These are phyloP conservation scores for Ditula angustiorana DNA, from an alignment of 2,888 invertebrate genomes.

Conservation along the genomic window DNA sequence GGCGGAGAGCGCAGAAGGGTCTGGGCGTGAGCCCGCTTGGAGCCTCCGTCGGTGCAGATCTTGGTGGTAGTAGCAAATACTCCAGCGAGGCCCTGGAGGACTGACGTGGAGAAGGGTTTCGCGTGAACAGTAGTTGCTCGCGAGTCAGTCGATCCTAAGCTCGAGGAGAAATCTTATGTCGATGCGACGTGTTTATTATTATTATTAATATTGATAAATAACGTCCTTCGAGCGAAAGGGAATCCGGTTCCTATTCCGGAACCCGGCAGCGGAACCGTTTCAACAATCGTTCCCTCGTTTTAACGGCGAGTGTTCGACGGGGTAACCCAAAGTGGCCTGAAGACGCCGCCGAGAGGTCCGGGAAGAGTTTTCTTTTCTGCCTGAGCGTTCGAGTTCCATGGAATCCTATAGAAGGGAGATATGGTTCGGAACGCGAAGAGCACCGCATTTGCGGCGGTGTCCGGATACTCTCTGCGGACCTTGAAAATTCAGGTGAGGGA, in stretches of 20 bases:
- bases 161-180: slow-evolving; percentile 79
- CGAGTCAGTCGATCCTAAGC: slow-evolving; percentile 86
- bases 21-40: slow-evolving; percentile 80
- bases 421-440: slow-evolving; percentile 76
- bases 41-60: slow-evolving; percentile 85
- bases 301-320: slow-evolving; percentile 54
- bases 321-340: slow-evolving; percentile 81
- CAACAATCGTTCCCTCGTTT: slow-evolving; percentile 70
- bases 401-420: slow-evolving; percentile 82
- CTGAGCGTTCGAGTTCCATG: slow-evolving; percentile 79
- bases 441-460: slow-evolving; percentile 58
- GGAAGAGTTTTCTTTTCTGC: slow-evolving; percentile 77
- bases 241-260: slow-evolving; percentile 86
- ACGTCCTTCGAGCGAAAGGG: slow-evolving; percentile 82
- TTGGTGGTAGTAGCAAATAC: slow-evolving; percentile 91
- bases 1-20: slow-evolving; percentile 85
- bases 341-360: slow-evolving; percentile 83
- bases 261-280: slow-evolving; percentile 84
- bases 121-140: slow-evolving; percentile 82
- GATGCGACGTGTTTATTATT: slow-evolving; percentile 62
- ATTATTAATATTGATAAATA: slow-evolving; percentile 47
- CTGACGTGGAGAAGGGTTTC: slow-evolving; percentile 85
- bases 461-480: slow-evolving; percentile 64
- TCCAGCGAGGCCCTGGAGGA: slow-evolving; percentile 87
- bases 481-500: slow-evolving; percentile 67